A percentile compares a stretch with the other conserved stretches of the same genome.
Evolutionary conservation across 2,797 vertebrate genomes (phyloP).

Genomic region (Tokudaia tokunoshimensis): DNA sequence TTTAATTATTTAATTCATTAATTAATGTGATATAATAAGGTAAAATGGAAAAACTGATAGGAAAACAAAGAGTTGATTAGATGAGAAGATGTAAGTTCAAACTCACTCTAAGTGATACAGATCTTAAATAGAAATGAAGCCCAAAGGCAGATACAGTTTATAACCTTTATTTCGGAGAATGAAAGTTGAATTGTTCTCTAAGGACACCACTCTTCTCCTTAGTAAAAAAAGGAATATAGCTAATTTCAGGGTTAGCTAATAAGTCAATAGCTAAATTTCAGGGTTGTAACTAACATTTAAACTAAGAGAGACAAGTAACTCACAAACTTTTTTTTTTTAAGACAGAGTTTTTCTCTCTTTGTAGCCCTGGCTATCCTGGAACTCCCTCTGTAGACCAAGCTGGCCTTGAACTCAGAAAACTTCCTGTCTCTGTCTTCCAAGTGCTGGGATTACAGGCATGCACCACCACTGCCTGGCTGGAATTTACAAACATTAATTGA

Average conservation of each 20-base stretch:
- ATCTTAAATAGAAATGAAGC: neutral
- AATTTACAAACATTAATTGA: neutral
- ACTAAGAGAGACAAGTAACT: neutral
- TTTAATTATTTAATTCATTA: neutral
- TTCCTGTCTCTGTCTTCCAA: too few species aligned
- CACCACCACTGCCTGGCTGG: too few species aligned
- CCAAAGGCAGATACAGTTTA: too few species aligned
- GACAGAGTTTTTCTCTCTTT: too few species aligned
- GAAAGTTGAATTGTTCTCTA: neutral
- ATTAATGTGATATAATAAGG: neutral
- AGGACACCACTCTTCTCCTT: neutral
- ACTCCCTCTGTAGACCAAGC: too few species aligned
- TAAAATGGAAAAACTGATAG: neutral
- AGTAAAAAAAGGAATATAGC: neutral
- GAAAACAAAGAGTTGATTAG: neutral
- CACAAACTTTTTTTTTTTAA: neutral
- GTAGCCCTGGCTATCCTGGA: too few species aligned
- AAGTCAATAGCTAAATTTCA: neutral
- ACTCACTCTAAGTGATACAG: neutral
- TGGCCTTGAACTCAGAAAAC: too few species aligned
- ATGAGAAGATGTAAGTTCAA: neutral
- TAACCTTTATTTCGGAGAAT: neutral
- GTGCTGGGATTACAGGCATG: too few species aligned
- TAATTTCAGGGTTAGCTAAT: too few species aligned
- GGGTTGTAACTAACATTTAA: neutral